phyloP scores from a whole-genome alignment of 92 coral and sea anemone genomes.

The Muricea muricata region DNA sequence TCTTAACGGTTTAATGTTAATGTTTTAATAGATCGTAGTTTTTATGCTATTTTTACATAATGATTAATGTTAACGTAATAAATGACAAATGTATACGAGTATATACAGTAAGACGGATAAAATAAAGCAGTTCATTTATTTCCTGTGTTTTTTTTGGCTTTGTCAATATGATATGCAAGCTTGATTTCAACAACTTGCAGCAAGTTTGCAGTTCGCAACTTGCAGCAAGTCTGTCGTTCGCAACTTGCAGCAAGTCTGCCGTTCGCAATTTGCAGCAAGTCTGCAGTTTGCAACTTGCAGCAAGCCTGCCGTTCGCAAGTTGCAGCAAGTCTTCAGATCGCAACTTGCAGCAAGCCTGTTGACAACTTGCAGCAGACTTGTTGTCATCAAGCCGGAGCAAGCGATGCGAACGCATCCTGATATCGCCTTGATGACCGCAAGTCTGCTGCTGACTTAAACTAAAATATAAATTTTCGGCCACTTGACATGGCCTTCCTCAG shows the following conservation, averaged over 20 bases:
- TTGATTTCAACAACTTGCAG: background rate
- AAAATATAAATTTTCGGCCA: too few relatives aligned
- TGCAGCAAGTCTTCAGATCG: background rate
- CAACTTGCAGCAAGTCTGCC: background rate
- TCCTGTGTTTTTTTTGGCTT: too few relatives aligned
- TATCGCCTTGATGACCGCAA: background rate
- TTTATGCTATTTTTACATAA: too few relatives aligned
- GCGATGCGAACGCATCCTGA: conserved; percentile 10
- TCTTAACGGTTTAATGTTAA: too few relatives aligned
- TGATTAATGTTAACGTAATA: too few relatives aligned
- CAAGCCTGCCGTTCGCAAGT: background rate
- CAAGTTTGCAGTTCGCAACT: background rate
- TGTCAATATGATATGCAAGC: too few relatives aligned
- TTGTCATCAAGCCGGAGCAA: background rate
- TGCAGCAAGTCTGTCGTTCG: background rate
- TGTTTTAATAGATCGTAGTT: too few relatives aligned
- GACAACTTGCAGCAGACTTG: background rate
- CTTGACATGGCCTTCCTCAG: too few relatives aligned
- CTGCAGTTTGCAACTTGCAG: background rate
- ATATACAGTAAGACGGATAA: too few relatives aligned
- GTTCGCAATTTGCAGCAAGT: background rate
- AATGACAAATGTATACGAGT: too few relatives aligned
- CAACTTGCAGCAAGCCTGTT: background rate
- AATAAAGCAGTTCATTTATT: too few relatives aligned
- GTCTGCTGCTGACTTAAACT: background rate